Conservation (phyloP, 2,888 invertebrate genomes). For the Ferdinandea cuprea region DNA sequence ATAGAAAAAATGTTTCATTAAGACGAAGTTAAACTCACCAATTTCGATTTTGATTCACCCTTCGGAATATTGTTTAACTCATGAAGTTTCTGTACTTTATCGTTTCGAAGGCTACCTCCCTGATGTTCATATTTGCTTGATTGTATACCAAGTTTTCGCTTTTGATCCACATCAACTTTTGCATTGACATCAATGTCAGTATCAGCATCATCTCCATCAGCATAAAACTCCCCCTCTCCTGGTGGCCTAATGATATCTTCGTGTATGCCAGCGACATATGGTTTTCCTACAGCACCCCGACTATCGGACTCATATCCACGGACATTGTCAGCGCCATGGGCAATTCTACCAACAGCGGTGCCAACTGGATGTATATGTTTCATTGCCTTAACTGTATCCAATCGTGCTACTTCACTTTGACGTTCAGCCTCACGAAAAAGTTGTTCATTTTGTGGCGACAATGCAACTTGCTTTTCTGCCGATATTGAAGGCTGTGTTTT, state of each 20-base stretch:
- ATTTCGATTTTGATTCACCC: not conserved
- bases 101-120: not conserved
- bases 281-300: conserved; percentile 26
- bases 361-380: conserved; percentile 53
- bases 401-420: conserved; percentile 39
- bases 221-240: conserved; percentile 20
- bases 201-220: conserved; percentile 33
- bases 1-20: too few relatives aligned
- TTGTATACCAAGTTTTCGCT: not conserved
- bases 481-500: conserved; percentile 14
- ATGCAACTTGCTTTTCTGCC: conserved; percentile 5
- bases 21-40: too few relatives aligned
- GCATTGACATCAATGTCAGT: conserved; percentile 20
- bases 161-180: not conserved
- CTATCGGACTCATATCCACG: conserved; percentile 19
- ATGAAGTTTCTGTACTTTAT: not conserved
- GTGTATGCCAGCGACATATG: conserved; percentile 54
- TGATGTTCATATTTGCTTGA: conserved; percentile 10
- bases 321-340: not conserved
- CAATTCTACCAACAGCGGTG: conserved; percentile 16
- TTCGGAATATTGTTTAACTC: not conserved
- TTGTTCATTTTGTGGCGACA: conserved; percentile 11
- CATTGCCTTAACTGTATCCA: conserved; percentile 35
- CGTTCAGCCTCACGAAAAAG: conserved; percentile 45
- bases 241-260: conserved; percentile 53